Evolutionary conservation across 2,888 invertebrate species (phyloP), one percentile per base, ranked within the genome.

Genomic region (Nymphalis urticae): DNA sequence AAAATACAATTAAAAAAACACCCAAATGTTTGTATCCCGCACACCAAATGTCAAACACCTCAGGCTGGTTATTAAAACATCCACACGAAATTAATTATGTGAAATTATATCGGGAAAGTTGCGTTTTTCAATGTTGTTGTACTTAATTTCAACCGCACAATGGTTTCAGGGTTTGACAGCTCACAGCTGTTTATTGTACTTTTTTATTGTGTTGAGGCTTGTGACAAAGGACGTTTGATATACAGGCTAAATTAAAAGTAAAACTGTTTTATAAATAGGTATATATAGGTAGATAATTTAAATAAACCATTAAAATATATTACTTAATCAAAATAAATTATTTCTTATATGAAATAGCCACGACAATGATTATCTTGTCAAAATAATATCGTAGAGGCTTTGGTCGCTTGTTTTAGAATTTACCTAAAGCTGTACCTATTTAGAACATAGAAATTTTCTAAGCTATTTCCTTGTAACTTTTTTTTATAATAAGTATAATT

Each of bases 1-100:
- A 24, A 27, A 27, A 32, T 5, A 6, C 42, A 19, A 4, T 54
- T 56, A 42, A 61, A 62, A 42, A 61, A 62, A 50, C 32, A 58
- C 17, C 36, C 53, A 48, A n/a, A 32, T 60, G 24, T 62, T 48
- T 16, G 65, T 63, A 53, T 51, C 62, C 62, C 82, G 83, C 79
- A 79, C 71, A 78, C 87, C 87, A 86, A 88, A 88, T 87, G 88
- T 82, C 78, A 78, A 70, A 75, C 82, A 85, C 87, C 88, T 81
- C 83, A 72, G 85, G 87, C 78, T 79, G 72, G 75, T 81, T 80
- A 80, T 77, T 74, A 74, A 78, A 76, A 75, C 58, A 66, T 64
- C 79, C 78, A 76, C 77, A 77, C 63, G 73, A 75, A 79, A 81
- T 81, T 81, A 81, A 84, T 84, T 78, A 77, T 74, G 61, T 68